Evolutionary conservation across 2,888 invertebrate genomes (phyloP), one percentile per base, ranked within the genome.

Genomic region (Trichopria drosophilae): DNA sequence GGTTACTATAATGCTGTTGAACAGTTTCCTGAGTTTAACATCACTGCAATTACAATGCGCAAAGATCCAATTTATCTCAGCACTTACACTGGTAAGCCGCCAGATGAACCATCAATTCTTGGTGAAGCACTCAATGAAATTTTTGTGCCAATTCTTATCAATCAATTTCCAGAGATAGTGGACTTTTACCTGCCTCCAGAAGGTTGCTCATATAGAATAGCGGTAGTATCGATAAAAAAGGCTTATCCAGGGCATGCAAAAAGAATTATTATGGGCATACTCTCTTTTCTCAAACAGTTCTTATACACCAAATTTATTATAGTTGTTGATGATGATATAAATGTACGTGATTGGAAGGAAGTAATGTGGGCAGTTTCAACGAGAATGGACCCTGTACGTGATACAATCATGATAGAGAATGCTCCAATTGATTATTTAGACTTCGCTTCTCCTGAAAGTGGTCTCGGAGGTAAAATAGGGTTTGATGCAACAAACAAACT

Each of bases 201-300:
- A 37, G 50, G 50, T 43, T 50, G 43, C 24, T 50, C 50, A 22
- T 50, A 50, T 43, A 43, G 50, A 37, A 50, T 50, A 37, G 50
- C 50, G 18, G 37, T 50, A 13, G 39, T 50, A 18, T 43, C 50
- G 37, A 50, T 50, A 22, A 50, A 50, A 43, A 50, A 50, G 22
- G 42, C 50, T 7, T 50, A 50, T 43, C 50, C 50, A 37, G 50
- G 37, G 24, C 50, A 50, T 19, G 50, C 50, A 31, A 50, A 43
- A 37, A 43, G 50, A 43, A 24, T 50, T 36, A 26, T 50, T 29
- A 43, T 50, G 43, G 50, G 50, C 37, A 19, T 50, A 37, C 32
- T 26, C 16, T 49, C 49, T 9, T 49, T 49, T 49, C 29, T 49
- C 23, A 26, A 29, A 23, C 49, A 49, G 18, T 49, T 49, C 31